Base-by-base conservation (phyloP, 2,888 invertebrate genomes). In the Ashinkailepas kermadecensis region DNA sequence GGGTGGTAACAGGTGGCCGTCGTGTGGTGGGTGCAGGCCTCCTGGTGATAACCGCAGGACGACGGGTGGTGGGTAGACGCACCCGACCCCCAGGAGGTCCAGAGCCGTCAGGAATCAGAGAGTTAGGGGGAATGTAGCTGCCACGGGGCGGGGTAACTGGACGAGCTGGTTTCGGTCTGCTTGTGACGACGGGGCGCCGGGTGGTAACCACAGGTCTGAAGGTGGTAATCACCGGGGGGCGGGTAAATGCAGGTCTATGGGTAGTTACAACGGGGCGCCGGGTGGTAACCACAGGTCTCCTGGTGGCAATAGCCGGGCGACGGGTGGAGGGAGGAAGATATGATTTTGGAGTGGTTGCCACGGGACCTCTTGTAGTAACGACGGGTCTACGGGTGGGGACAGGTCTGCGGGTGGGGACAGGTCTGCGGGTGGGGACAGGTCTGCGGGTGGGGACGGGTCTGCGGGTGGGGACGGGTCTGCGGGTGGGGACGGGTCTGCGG, bases 111-210 rank as follows among this genome's bases (percentile, higher is more conserved):
- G 74, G 74, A 21, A 21, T 21, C 74, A 74, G 74, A 9, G 74
- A 56, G 56, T 74, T 74, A 9, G 74, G 74, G 8, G 74, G 74
- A 21, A 74, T 74, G 74, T 74, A 74, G 74, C 21, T 21, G 59
- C 12, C 12, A 59, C 39, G 70, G 11, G 39, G 39, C 10, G 39
- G 39, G 39, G 70, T 11, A 15, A 39, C 74, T 2, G 74, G 74
- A 21, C 74, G 54, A 18, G 21, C n/a, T 2, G 74, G 18, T 0
- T 21, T 15, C 11, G 74, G 74, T 1, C 74, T 54, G 0, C 74
- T 18, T 23, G 74, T 74, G 56, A 12, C 18, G 1, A 54, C 54
- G 18, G 70, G 70, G 12, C 70, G 39, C 15, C 54, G 54, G 56
- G 74, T 56, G 2, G 70, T 74, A 1, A 54, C 15, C 8, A 18